phyloP scores from a whole-genome alignment of 2,797 vertebrate genomes.

The Trematomus bernacchii region DNA sequence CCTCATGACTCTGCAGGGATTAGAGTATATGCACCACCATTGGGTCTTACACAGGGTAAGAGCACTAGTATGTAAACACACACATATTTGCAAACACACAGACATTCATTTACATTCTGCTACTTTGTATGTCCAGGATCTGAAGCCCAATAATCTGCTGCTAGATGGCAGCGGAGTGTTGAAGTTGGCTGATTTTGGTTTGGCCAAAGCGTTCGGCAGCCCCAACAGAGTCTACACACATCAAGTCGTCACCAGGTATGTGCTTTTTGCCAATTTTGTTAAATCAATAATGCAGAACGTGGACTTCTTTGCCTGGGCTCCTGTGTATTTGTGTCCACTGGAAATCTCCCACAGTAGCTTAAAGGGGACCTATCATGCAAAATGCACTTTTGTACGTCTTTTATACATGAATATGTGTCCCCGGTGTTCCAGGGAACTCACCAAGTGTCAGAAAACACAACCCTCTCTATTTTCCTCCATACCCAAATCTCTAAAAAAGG shows the following conservation, averaged over 20 bases:
- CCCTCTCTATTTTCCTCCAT: too few species aligned
- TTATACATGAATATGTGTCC: too few species aligned
- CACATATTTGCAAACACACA: neutral
- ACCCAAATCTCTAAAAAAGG: too few species aligned
- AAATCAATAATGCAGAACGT: neutral
- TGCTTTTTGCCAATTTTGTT: conserved; percentile 7
- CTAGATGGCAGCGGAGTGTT: conserved; percentile 94
- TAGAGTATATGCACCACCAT: conserved; percentile 96
- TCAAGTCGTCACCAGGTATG: conserved; percentile 97
- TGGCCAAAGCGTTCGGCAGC: conserved; percentile 97
- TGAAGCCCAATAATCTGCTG: conserved; percentile 98
- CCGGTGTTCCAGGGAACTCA: too few species aligned
- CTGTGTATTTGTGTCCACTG: neutral
- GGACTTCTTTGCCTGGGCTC: neutral
- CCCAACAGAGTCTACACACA: conserved; percentile 97
- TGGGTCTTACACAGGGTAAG: conserved; percentile 98
- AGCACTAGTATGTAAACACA: neutral
- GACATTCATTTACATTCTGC: conserved; percentile 6
- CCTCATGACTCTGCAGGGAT: conserved; percentile 97
- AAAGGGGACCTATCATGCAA: too few species aligned
- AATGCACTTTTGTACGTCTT: too few species aligned
- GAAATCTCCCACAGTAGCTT: neutral
- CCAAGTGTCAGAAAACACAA: too few species aligned
- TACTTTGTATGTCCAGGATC: conserved; percentile 84
- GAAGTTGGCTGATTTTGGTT: conserved; percentile 97